Percentiles rank a stretch among this genome's conserved stretches.
These are phyloP conservation scores for Aurelia coerulea DNA, from an alignment of 30 jellyfish, hydroid and myxozoan genomes.

Conservation along the genomic window DNA sequence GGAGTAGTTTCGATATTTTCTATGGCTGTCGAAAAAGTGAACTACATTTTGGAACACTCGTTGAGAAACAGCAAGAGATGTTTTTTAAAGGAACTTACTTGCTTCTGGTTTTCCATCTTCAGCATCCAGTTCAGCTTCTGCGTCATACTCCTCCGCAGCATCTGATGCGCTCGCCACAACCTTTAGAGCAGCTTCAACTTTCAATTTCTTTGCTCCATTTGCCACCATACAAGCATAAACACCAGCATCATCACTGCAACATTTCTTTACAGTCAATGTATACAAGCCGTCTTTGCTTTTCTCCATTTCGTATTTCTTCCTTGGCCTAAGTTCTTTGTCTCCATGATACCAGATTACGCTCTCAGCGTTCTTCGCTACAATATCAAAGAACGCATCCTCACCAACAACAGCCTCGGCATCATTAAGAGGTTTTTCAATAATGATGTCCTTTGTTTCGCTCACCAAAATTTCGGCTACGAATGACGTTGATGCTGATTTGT, in stretches of 20 bases:
- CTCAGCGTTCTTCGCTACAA: conserved; percentile 52
- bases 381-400: conserved; percentile 80
- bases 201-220: conserved; percentile 11
- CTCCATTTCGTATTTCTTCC: conserved; percentile 57
- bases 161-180: background rate
- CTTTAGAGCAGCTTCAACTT: background rate
- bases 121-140: conserved; percentile 23
- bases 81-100: background rate
- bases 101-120: conserved; percentile 45
- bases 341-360: conserved; percentile 76
- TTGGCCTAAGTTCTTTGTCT: conserved; percentile 53
- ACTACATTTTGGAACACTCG: too few relatives aligned
- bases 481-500: conserved; percentile 81
- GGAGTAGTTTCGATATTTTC: too few relatives aligned
- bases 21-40: too few relatives aligned
- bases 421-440: conserved; percentile 26
- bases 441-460: conserved; percentile 51
- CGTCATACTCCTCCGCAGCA: conserved; percentile 3
- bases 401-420: conserved; percentile 53
- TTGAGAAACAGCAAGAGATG: too few relatives aligned
- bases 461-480: conserved; percentile 79
- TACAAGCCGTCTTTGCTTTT: conserved; percentile 14
- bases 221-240: conserved; percentile 57
- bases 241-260: conserved; percentile 75
- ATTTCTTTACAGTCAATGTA: conserved; percentile 37